phyloP scores from a whole-genome alignment of 2,888 invertebrate species.

The Noctuana brunneofusca region DNA sequence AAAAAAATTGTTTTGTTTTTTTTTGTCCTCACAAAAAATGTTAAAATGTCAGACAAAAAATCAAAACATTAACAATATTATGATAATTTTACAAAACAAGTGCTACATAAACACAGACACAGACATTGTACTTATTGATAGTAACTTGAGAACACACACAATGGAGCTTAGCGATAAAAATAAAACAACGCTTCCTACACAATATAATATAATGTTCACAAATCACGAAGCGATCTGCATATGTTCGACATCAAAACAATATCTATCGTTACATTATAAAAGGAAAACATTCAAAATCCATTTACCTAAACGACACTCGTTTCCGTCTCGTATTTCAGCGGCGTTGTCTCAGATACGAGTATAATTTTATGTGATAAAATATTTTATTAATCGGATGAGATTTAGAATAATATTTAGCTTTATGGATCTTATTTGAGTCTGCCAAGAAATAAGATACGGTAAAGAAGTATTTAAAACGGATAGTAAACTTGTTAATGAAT shows the following conservation, averaged over 20 bases:
- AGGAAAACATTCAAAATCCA: slow-evolving; percentile 7
- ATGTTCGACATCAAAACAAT: slow-evolving; percentile 11
- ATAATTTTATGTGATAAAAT: neutral
- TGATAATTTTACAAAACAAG: neutral
- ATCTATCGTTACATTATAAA: neutral
- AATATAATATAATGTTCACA: neutral
- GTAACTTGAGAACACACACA: too few relatives aligned
- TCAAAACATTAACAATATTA: too few relatives aligned
- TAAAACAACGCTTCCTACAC: neutral
- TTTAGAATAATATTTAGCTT: neutral
- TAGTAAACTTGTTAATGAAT: neutral
- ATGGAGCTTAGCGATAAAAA: neutral
- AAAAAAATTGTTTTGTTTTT: neutral
- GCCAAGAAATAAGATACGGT: too few relatives aligned
- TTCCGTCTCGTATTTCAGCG: neutral
- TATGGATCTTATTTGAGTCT: too few relatives aligned
- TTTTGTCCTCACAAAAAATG: too few relatives aligned
- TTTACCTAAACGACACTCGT: slow-evolving; percentile 6
- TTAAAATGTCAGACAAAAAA: too few relatives aligned
- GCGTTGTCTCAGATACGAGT: neutral
- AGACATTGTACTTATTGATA: too few relatives aligned
- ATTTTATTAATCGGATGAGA: neutral
- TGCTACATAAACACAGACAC: neutral
- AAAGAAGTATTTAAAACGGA: neutral
- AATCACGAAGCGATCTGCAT: slow-evolving; percentile 9